Evolutionary conservation across 2,113 vertebrate species (phyloP).

Genomic region (Grus americana): DNA sequence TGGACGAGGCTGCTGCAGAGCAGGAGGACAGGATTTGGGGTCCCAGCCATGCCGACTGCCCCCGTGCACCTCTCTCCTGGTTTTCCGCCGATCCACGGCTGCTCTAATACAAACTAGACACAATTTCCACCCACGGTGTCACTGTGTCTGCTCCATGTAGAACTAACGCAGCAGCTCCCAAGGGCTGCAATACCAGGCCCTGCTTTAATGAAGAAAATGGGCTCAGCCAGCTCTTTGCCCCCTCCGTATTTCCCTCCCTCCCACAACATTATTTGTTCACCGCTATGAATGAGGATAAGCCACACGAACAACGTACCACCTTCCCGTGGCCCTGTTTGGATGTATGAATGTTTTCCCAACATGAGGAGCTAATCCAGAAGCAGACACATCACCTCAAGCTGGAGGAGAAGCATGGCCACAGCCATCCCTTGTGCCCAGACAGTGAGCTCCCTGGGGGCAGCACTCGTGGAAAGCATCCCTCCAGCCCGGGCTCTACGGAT

Average conservation of each 20-base stretch:
- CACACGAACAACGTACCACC: background rate
- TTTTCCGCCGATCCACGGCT: rapidly evolving
- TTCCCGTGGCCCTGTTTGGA: background rate
- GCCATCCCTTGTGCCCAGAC: background rate
- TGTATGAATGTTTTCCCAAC: background rate
- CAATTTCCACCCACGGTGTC: background rate
- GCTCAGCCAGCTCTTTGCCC: background rate
- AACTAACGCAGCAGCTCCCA: background rate
- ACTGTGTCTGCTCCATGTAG: background rate
- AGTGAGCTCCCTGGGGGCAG: background rate
- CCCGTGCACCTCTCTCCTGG: rapidly evolving
- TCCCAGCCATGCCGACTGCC: rapidly evolving
- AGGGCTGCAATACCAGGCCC: background rate
- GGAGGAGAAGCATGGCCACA: background rate
- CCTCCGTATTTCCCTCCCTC: background rate
- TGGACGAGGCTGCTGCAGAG: background rate
- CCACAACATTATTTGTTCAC: rapidly evolving
- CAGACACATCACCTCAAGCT: background rate
- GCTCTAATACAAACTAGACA: background rate
- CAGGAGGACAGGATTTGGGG: rapidly evolving
- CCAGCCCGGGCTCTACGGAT: background rate
- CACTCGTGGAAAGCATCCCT: background rate
- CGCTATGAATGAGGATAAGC: background rate
- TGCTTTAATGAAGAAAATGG: background rate
- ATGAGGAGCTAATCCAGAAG: background rate